Evolutionary conservation across 2,113 vertebrate genomes (phyloP).

Genomic region (Brachyhypopomus occidentalis): DNA sequence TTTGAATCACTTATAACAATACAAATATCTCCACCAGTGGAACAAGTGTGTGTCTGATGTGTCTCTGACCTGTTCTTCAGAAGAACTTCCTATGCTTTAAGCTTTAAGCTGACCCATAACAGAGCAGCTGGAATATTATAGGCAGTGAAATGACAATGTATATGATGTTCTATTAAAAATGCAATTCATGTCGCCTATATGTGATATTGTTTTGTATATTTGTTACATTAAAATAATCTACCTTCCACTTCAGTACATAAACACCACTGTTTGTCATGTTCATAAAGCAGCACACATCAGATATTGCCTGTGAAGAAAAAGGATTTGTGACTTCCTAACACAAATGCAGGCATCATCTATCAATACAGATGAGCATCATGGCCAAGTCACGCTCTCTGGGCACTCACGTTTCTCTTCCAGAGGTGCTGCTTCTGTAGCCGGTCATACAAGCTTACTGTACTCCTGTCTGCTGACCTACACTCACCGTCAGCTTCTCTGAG

Average conservation of each 20-base stretch:
- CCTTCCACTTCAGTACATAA: no score
- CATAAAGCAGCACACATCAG: not conserved
- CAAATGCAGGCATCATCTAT: slow-evolving; percentile 47
- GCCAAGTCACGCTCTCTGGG: not conserved
- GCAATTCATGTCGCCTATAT: slow-evolving; percentile 73
- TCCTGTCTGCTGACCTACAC: not conserved
- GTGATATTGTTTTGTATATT: slow-evolving; percentile 65
- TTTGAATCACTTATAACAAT: slow-evolving; percentile 73
- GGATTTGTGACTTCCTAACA: slow-evolving; percentile 62
- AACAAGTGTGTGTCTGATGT: slow-evolving; percentile 65
- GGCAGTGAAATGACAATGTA: slow-evolving; percentile 80
- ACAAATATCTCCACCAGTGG: slow-evolving; percentile 73
- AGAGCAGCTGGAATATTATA: slow-evolving; percentile 72
- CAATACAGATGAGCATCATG: not conserved
- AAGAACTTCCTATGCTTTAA: slow-evolving; percentile 66
- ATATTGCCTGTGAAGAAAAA: slow-evolving; percentile 13
- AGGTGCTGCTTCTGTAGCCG: not conserved
- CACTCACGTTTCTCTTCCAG: not conserved
- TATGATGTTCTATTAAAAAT: slow-evolving; percentile 82
- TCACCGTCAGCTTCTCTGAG: slow-evolving; percentile 35
- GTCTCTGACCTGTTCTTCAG: slow-evolving; percentile 61
- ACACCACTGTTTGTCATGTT: slow-evolving; percentile 1
- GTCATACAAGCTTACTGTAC: not conserved
- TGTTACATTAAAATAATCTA: slow-evolving; percentile 57
- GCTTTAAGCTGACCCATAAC: slow-evolving; percentile 72